These are phyloP conservation scores for Panopea generosa DNA, from an alignment of 2,888 invertebrate species.

Conservation along the genomic window DNA sequence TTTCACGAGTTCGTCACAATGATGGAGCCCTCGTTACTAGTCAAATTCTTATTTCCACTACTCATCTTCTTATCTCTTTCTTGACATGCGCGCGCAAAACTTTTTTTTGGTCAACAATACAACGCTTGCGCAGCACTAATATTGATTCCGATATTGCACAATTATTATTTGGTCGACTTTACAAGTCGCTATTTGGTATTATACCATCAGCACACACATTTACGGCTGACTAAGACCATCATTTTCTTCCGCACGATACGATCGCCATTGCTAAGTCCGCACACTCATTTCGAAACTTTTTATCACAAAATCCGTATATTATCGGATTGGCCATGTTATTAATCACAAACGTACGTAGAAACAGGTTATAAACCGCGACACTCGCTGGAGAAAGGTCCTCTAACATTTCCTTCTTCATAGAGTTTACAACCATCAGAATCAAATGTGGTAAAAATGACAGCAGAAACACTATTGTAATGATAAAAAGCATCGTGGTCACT, in stretches of 20 bases:
- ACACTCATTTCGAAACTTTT: conserved; percentile 69
- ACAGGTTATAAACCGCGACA: conserved; percentile 61
- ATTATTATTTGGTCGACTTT: no score
- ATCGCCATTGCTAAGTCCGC: conserved; percentile 32
- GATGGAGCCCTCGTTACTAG: no score
- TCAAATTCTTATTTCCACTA: no score
- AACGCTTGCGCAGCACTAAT: no score
- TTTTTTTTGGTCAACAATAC: no score
- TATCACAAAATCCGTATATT: conserved; percentile 74
- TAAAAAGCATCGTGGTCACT: conserved; percentile 70
- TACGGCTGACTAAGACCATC: conserved; percentile 79
- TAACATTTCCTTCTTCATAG: conserved; percentile 52
- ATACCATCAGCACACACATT: no score
- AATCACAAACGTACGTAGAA: conserved; percentile 71
- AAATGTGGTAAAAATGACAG: conserved; percentile 72
- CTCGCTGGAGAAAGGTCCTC: conserved; percentile 42
- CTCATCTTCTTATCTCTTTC: no score
- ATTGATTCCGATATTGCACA: no score
- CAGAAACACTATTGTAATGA: conserved; percentile 71
- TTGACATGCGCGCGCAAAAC: no score
- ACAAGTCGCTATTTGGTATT: no score
- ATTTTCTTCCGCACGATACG: conserved; percentile 40
- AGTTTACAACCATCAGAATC: conserved; percentile 57
- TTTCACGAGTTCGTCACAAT: no score
- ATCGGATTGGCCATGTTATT: conserved; percentile 74